phyloP scores from a whole-genome alignment of 1,140 invertebrate species.

The Pseudomyrmex cubaensis region DNA sequence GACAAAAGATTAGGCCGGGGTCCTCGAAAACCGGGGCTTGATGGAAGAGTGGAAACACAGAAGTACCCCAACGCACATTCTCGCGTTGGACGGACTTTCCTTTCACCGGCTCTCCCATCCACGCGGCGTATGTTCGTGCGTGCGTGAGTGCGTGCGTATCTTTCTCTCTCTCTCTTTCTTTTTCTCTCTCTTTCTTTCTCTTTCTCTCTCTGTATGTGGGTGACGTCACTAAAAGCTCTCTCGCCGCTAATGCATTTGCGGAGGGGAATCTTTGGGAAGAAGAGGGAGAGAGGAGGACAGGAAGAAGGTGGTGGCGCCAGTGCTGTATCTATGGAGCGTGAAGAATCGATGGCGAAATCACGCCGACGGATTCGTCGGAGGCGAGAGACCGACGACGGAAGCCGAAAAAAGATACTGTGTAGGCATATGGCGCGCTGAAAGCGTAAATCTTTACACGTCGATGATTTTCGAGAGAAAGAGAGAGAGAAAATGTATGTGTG shows the following conservation, averaged over 20 bases:
- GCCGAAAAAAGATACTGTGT: conserved; percentile 26
- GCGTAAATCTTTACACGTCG: conserved; percentile 13
- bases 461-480: not conserved
- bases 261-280: conserved; percentile 77
- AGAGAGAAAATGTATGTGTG: no score
- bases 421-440: conserved; percentile 3
- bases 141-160: conserved; percentile 54
- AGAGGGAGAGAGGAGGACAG: conserved; percentile 70
- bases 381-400: conserved; percentile 42
- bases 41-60: conserved; percentile 70
- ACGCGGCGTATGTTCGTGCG: conserved; percentile 54
- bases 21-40: conserved; percentile 68
- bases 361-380: conserved; percentile 33
- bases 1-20: conserved; percentile 78
- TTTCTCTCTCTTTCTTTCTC: not conserved
- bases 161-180: no score
- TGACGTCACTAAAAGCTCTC: conserved; percentile 85
- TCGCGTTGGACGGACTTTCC: conserved; percentile 61
- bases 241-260: conserved; percentile 84
- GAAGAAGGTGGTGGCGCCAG: conserved; percentile 72
- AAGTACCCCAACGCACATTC: conserved; percentile 69
- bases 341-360: conserved; percentile 74
- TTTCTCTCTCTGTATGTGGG: conserved; percentile 67
- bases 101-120: conserved; percentile 61
- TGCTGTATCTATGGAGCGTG: conserved; percentile 80